Conservation (phyloP, 2,888 invertebrate genomes). For the Stratiomys singularior region DNA sequence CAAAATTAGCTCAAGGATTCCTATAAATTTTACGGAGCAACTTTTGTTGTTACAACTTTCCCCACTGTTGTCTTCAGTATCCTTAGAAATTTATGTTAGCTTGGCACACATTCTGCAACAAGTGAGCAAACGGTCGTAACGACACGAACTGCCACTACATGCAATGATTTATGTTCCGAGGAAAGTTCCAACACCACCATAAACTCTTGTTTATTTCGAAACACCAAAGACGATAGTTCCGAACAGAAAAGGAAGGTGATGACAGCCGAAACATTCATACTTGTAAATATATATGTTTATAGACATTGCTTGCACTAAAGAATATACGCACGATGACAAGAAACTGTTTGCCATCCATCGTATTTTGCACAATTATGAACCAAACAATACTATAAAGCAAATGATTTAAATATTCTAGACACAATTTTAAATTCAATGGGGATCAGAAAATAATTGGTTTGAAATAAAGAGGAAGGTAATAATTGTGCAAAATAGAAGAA, state of each 20-base stretch:
- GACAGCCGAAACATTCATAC: no score
- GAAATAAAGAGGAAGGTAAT: no score
- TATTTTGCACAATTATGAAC: no score
- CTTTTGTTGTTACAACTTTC: conserved; percentile 7
- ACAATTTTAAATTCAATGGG: no score
- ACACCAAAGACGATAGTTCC: neutral
- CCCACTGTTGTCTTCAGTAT: neutral
- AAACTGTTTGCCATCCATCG: no score
- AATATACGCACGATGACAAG: no score
- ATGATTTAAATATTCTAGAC: no score
- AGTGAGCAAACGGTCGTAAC: neutral
- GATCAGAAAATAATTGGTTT: no score
- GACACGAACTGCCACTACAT: conserved; percentile 13
- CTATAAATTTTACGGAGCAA: conserved; percentile 25
- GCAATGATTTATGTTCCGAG: conserved; percentile 18
- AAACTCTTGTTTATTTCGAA: conserved; percentile 13
- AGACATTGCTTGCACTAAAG: neutral
- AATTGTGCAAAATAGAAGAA: no score
- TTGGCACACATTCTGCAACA: conserved; percentile 11
- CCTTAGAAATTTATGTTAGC: neutral
- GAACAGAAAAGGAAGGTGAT: neutral
- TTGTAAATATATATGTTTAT: neutral
- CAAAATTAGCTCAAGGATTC: conserved; percentile 31
- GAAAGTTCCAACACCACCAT: conserved; percentile 27
- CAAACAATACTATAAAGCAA: no score